A percentile compares a stretch with the other conserved stretches of the same genome.
Conservation (phyloP, 2,113 vertebrate genomes). For the Eonycteris spelaea region DNA sequence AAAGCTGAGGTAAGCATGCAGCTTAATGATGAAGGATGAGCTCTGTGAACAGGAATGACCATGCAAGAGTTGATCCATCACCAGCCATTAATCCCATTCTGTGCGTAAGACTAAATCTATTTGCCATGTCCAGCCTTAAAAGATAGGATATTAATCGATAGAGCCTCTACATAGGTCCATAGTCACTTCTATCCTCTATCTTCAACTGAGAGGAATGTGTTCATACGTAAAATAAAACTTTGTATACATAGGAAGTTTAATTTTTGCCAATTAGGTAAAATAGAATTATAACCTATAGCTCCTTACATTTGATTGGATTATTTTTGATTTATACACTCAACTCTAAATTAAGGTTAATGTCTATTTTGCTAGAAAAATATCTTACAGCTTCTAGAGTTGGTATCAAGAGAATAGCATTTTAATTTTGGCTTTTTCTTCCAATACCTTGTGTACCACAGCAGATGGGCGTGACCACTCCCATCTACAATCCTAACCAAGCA, state of each 20-base stretch:
- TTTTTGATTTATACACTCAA: background rate
- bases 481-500: background rate
- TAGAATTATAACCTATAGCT: background rate
- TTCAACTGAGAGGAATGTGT: background rate
- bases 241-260: background rate
- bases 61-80: background rate
- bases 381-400: background rate
- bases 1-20: background rate
- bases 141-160: accelerated
- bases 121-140: background rate
- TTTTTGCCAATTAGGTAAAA: background rate
- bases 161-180: background rate
- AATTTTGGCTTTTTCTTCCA: background rate
- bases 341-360: background rate
- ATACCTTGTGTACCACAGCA: background rate
- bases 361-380: background rate
- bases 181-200: background rate
- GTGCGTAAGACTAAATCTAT: background rate
- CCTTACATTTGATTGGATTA: background rate
- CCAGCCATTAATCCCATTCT: background rate
- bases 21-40: background rate
- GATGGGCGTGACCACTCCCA: background rate
- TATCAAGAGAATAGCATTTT: background rate
- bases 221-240: background rate
- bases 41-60: background rate